phyloP scores from a whole-genome alignment of 2,797 vertebrate genomes.

The Pseudochromis fuscus region DNA sequence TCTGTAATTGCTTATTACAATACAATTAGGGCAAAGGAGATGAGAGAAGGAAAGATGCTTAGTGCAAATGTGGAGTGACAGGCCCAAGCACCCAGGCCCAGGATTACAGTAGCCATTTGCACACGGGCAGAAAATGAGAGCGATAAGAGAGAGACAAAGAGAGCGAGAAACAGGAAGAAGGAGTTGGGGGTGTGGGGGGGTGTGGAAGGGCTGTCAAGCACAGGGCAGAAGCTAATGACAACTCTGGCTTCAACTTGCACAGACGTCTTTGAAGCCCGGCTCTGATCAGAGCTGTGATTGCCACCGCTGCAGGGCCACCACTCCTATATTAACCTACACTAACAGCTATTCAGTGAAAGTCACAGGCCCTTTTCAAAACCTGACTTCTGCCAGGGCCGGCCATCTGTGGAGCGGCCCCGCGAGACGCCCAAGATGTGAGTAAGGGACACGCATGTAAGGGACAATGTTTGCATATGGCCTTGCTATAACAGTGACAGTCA shows the following conservation, averaged over 20 bases:
- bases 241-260: constrained; percentile 78
- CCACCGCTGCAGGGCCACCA: constrained; percentile 77
- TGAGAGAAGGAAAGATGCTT: constrained; percentile 83
- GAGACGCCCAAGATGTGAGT: constrained; percentile 49
- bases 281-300: constrained; percentile 82
- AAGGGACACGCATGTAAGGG: constrained; percentile 52
- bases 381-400: constrained; percentile 54
- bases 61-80: constrained; percentile 85
- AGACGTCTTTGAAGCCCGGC: constrained; percentile 78
- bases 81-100: constrained; percentile 73
- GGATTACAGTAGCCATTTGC: constrained; percentile 79
- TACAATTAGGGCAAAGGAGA: constrained; percentile 85
- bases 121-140: constrained; percentile 69
- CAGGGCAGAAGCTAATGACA: constrained; percentile 83
- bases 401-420: constrained; percentile 68
- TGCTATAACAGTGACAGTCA: constrained; percentile 70
- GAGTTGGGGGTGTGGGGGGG: constrained; percentile 65
- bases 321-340: constrained; percentile 80
- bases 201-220: constrained; percentile 75
- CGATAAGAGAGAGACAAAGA: constrained; percentile 57
- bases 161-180: constrained; percentile 51
- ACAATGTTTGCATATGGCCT: constrained; percentile 75
- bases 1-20: constrained; percentile 86
- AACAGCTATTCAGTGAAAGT: constrained; percentile 78
- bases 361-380: constrained; percentile 70